Percentiles rank a stretch among this genome's conserved stretches.
These are phyloP conservation scores for Drosophila cognata DNA, from an alignment of 2,888 invertebrate species.

Conservation along the genomic window DNA sequence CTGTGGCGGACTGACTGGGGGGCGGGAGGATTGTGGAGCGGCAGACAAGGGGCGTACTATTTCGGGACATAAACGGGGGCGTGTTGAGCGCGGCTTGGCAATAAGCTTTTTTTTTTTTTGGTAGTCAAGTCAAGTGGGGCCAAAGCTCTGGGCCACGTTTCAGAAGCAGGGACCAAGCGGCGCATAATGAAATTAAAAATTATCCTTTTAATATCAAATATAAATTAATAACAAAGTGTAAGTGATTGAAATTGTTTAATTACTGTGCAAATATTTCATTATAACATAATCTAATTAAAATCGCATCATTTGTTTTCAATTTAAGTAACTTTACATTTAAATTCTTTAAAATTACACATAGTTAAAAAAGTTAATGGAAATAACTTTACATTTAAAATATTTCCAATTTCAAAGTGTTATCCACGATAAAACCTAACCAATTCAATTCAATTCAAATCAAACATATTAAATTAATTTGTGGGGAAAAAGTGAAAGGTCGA, in stretches of 20 bases:
- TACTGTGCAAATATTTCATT: background rate
- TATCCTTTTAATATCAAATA: slow-evolving; percentile 12
- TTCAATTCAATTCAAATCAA: background rate
- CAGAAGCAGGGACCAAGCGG: slow-evolving; percentile 43
- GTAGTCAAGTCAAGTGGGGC: slow-evolving; percentile 75
- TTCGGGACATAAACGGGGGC: slow-evolving; percentile 78
- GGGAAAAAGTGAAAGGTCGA: background rate
- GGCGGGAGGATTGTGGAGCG: slow-evolving; percentile 1
- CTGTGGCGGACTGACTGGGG: slow-evolving; percentile 29
- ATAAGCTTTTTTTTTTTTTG: slow-evolving; percentile 68
- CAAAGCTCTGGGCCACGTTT: slow-evolving; percentile 40
- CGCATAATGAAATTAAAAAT: slow-evolving; percentile 34
- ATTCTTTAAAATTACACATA: background rate
- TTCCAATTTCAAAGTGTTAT: accelerated
- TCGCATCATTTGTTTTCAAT: background rate
- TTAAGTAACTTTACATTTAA: background rate
- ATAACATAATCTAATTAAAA: background rate
- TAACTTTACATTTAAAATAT: background rate
- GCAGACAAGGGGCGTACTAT: slow-evolving; percentile 44
- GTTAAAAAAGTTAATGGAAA: background rate
- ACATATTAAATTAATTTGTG: background rate
- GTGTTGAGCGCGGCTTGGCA: slow-evolving; percentile 75
- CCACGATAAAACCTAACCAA: too few species aligned
- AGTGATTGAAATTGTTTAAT: background rate
- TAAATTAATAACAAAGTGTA: slow-evolving; percentile 19